A percentile compares a stretch with the other conserved stretches of the same genome.
These are phyloP conservation scores for Strigops habroptila DNA, from an alignment of 2,113 vertebrate genomes.

Conservation along the genomic window DNA sequence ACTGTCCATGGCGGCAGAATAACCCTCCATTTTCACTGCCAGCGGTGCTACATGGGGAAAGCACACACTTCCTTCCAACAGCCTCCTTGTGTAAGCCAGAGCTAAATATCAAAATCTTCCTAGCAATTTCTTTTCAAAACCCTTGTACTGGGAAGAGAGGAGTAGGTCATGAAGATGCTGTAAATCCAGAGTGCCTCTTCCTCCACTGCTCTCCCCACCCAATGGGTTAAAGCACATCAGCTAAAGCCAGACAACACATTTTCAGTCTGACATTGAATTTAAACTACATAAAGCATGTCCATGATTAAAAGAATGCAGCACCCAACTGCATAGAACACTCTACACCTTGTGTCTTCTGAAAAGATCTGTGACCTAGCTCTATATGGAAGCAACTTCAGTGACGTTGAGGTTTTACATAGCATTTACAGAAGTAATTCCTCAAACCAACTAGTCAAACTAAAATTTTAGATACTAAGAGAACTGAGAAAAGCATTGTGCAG, in stretches of 20 bases:
- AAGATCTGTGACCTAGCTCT: not conserved
- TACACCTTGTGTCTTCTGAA: not conserved
- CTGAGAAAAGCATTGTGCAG: not conserved
- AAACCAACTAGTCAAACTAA: not conserved
- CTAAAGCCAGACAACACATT: not conserved
- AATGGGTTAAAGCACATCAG: not conserved
- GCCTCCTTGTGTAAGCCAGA: not conserved
- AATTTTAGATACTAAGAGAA: not conserved
- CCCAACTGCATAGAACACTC: not conserved
- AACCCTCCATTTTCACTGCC: not conserved
- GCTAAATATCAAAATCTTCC: not conserved
- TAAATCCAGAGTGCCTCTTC: not conserved
- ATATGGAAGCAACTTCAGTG: not conserved
- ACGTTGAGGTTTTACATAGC: not conserved
- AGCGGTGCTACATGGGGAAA: not conserved
- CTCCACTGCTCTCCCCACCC: not conserved
- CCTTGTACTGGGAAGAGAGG: not conserved
- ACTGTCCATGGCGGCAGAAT: not conserved
- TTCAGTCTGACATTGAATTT: not conserved
- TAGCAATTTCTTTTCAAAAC: not conserved
- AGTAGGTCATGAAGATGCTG: not conserved
- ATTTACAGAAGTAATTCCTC: not conserved
- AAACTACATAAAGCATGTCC: not conserved
- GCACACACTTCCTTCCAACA: not conserved
- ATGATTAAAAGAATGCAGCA: not conserved